Base-by-base conservation (phyloP, 2,888 invertebrate species). In the Athalia rosae region DNA sequence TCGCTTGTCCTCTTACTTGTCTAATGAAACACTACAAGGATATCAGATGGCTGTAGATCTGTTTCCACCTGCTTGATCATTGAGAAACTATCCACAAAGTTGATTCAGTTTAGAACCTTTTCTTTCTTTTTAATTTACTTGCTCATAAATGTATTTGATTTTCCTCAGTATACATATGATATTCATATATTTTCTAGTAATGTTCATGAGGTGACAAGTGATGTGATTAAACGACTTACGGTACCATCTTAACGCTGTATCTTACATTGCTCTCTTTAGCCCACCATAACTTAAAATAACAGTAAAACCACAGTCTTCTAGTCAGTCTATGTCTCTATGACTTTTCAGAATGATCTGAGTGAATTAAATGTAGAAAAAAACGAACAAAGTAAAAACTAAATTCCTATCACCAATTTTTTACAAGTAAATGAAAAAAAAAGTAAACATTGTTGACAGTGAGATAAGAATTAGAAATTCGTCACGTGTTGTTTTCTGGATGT, bases 251-350 rank as follows among this genome's bases (percentile, higher is more conserved):
- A 28, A 67, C 48, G 41, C 43, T 28, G 15, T 53, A 67, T 41
- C 41, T 50, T 53, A n/a, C 7, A 50, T 50, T 67, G 50, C 67
- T 67, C 53, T 67, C 41, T n/a, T 67, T 53, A 67, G 50, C 28
- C 28, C 28, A 28, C 28, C 28, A 28, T 28, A 28, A 28, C 28
- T n/a, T 53, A 67, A 53, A n/a, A 41, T 50, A 53, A 53, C 53
- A 67, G 53, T 67, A 58, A 58, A 58, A 13, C 41, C 45, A 58
- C 71, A 71, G 43, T 71, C 71, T 71, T 71, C 71, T 71, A 71
- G 71, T 71, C 71, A 71, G 56, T 58, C 13, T 71, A 69, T 9
- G 11, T 15, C 3, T 64, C n/a, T 66, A 50, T 53, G 28, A 53
- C 41, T 50, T 67, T 50, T 67, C 67, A 50, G 50, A 41, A 67